Evolutionary conservation across 1,140 invertebrate genomes (phyloP), one percentile per base, ranked within the genome.

Genomic region (Cyrtorhinus lividipennis): DNA sequence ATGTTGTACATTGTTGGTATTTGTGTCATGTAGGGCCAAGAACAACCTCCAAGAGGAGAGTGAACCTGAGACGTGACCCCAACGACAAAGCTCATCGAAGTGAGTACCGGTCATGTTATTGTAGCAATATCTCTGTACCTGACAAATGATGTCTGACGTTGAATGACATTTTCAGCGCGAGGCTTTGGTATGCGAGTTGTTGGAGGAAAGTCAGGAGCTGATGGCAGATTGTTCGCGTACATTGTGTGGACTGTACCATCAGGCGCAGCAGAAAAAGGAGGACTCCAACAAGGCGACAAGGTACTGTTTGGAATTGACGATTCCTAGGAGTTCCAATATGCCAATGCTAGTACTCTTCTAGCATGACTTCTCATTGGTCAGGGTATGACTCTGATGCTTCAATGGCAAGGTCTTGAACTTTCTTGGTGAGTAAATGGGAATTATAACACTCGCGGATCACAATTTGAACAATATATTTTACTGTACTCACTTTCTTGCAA

Each of bases 131-230:
- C 5, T 38, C 30, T 38, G n/a, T n/a, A n/a, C n/a, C n/a, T n/a
- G n/a, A n/a, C n/a, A n/a, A n/a, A n/a, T n/a, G n/a, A n/a, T n/a
- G n/a, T n/a, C n/a, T n/a, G n/a, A n/a, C n/a, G n/a, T n/a, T n/a
- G n/a, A n/a, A n/a, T n/a, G n/a, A n/a, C n/a, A n/a, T n/a, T n/a
- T n/a, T n/a, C n/a, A 92, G 90, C 87, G 62, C 81, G 88, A 69
- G 91, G 91, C 62, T 92, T 95, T 70, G 92, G 92, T 1, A 90
- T 96, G 88, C 80, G 90, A 64, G 87, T 96, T 1, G 90, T 94
- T 2, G 92, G 91, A 2, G 92, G 92, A 18, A 93, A 93, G 72
- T 82, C 83, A 2, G 85, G 84, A 20, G 76, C 81, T 2, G 88
- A 91, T 72, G 90, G 90, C 2, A 81, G 83, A 20, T 81, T 93